Evolutionary conservation across 2,113 vertebrate species (phyloP).

Genomic region (Labrus mixtus): DNA sequence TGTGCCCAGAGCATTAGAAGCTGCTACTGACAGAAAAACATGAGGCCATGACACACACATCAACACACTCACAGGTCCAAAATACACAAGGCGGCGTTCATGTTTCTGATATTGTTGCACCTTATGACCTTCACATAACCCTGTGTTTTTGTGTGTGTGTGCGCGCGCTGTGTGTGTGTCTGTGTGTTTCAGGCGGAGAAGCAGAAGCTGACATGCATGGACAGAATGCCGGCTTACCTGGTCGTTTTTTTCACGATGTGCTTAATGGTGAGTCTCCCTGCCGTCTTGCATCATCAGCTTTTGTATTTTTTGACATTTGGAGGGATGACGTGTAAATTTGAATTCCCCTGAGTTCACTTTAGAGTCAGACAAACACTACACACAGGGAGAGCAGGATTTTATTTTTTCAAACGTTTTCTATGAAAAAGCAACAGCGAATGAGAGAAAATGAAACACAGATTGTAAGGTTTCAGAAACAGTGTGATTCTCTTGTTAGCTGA

Average conservation of each 20-base stretch:
- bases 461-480: too few species aligned
- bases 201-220: slow-evolving; percentile 95
- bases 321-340: neutral
- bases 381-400: neutral
- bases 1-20: neutral
- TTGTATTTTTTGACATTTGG: neutral
- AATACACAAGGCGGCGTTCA: neutral
- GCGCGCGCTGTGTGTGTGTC: slow-evolving; percentile 12
- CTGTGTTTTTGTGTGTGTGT: neutral
- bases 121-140: neutral
- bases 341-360: neutral
- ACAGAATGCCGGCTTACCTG: slow-evolving; percentile 92
- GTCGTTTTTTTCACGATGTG: slow-evolving; percentile 88
- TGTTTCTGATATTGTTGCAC: neutral
- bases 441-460: neutral
- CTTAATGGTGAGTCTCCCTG: slow-evolving; percentile 90
- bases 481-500: too few species aligned
- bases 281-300: neutral
- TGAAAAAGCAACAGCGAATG: neutral
- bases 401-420: neutral
- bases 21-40: slow-evolving; percentile 8
- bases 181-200: slow-evolving; percentile 84
- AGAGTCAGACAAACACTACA: neutral
- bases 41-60: neutral
- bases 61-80: neutral